These are phyloP conservation scores for Macrotrachela quadricornifera DNA, from an alignment of 1,140 invertebrate species.

Conservation along the genomic window DNA sequence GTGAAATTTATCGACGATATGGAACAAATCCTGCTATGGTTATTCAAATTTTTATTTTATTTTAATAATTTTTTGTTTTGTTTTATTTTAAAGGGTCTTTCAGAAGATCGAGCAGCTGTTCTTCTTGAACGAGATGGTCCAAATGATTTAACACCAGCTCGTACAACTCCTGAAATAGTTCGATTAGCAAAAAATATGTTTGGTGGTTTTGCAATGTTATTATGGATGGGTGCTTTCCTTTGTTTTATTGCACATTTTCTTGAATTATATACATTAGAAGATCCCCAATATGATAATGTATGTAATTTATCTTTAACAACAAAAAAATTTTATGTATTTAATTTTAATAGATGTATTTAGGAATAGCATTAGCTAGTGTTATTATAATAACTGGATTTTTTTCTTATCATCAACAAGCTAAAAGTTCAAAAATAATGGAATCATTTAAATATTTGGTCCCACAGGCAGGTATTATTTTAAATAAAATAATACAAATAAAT, in stretches of 20 bases:
- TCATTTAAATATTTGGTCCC: constrained; percentile 30
- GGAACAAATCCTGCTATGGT: not conserved
- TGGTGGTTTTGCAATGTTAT: constrained; percentile 22
- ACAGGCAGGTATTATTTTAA: not conserved
- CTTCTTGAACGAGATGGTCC: constrained; percentile 14
- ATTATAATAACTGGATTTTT: constrained; percentile 89
- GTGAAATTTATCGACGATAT: not conserved
- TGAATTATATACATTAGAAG: not conserved
- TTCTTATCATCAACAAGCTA: constrained; percentile 92
- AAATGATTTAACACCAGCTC: constrained; percentile 30
- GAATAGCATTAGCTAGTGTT: constrained; percentile 75
- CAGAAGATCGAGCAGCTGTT: constrained; percentile 32
- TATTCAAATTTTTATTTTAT: too few relatives aligned
- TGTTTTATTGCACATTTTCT: constrained; percentile 70
- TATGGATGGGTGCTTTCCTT: constrained; percentile 24
- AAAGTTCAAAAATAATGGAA: constrained; percentile 55
- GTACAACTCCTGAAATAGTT: constrained; percentile 23
- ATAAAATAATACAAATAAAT: not conserved
- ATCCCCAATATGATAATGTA: constrained; percentile 1
- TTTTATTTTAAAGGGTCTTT: constrained; percentile 35
- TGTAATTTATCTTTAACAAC: too few relatives aligned
- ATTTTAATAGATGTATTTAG: constrained; percentile 41
- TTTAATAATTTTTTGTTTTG: not conserved
- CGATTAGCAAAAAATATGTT: constrained; percentile 28
- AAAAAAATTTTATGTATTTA: too few relatives aligned